Base-by-base conservation (phyloP, 2,888 invertebrate species). In the Nephrotoma guestfalica region DNA sequence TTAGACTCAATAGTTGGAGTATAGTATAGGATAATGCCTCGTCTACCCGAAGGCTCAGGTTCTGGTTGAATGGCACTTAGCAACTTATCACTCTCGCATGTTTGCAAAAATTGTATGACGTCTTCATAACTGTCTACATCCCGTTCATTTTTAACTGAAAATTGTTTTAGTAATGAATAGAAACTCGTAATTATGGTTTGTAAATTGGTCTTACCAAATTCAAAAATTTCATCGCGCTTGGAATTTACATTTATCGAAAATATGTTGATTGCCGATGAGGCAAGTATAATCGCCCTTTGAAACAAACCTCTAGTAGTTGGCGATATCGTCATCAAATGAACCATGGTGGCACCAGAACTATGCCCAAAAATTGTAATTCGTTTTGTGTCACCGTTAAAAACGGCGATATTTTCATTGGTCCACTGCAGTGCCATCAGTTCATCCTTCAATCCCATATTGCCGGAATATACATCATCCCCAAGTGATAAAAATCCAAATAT, bases 361-460 rank as follows among this genome's bases (percentile, higher is more conserved):
- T 90, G 90, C 2, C 91, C 92, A 87, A 89, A 89, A 86, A 92
- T 86, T 0, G 92, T 91, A 30, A 92, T 90, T 87, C 90, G 88
- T 41, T 89, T 88, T 0, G 87, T 87, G 87, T 92, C 90, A 11
- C 92, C 92, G 6, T 91, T 91, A 87, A 92, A 92, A 0, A 90
- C 88, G 85, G 88, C 90, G 83, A 92, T 91, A 41, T 92, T 90
- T 0, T 90, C 88, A 85, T 90, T 91, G 0, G 92, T 88, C 92
- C 91, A 92, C 87, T 89, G 89, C 11, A 92, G 88, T 3, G 91
- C 92, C 71, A 89, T 86, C 5, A 89, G 86, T 88, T 91, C 91
- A 92, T 92, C 92, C 87, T 91, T 92, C 0, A 92, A 87, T 0
- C 91, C 92, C 87, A 91, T 91, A 87, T 92, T 92, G 0, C 91